Evolutionary conservation across 2,888 invertebrate species (phyloP).

Genomic region (Dicyrtomina minuta): DNA sequence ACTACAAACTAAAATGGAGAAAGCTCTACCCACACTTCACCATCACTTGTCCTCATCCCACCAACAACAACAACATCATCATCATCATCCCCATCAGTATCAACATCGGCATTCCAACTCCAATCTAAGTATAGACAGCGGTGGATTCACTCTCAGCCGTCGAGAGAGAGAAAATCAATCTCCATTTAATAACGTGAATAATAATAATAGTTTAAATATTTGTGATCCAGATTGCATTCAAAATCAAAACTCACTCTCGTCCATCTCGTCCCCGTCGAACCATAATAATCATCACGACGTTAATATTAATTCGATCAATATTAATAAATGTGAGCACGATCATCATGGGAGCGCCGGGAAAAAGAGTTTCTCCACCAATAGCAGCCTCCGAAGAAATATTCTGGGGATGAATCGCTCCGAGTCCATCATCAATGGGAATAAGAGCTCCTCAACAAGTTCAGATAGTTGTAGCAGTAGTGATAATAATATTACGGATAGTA

Average conservation of each 20-base stretch:
- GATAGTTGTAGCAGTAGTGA: not conserved
- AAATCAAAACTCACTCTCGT: not conserved
- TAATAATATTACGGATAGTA: not conserved
- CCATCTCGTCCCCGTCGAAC: not conserved
- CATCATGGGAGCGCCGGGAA: too few species aligned
- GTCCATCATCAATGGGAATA: too few species aligned
- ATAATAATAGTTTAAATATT: slow-evolving; percentile 6
- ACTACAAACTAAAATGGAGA: slow-evolving; percentile 48
- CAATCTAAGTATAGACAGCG: slow-evolving; percentile 9
- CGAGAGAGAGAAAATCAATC: not conserved
- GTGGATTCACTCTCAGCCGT: slow-evolving; percentile 9
- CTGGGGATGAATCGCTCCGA: too few species aligned
- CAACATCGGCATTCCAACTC: slow-evolving; percentile 4
- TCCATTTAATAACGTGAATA: not conserved
- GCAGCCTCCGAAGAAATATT: too few species aligned
- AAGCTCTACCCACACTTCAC: slow-evolving; percentile 37
- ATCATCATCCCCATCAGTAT: not conserved
- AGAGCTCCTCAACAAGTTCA: not conserved
- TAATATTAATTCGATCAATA: too few species aligned
- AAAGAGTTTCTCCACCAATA: too few species aligned
- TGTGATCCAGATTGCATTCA: slow-evolving; percentile 14
- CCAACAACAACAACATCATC: slow-evolving; percentile 5
- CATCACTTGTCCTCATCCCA: not conserved
- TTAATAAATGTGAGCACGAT: too few species aligned
- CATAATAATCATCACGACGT: not conserved